phyloP scores from a whole-genome alignment of 1,140 invertebrate genomes.

The Euwallacea similis region DNA sequence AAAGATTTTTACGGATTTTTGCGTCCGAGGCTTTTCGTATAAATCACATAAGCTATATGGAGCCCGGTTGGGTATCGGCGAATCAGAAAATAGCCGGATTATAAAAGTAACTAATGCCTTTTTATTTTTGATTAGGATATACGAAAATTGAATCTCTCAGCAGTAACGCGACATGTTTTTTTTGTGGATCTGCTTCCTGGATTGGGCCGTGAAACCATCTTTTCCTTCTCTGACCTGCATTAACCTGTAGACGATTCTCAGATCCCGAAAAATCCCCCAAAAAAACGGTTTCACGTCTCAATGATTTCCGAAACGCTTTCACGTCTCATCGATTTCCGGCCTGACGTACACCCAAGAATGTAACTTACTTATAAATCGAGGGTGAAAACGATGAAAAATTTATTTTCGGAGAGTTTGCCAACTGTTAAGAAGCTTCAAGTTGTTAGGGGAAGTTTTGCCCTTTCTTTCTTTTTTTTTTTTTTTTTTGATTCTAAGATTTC shows the following conservation, averaged over 20 bases:
- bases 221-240: constrained; percentile 22
- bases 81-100: constrained; percentile 35
- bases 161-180: no score
- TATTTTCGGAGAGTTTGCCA: neutral
- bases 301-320: constrained; percentile 9
- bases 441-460: neutral
- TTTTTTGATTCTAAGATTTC: no score
- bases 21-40: constrained; percentile 32
- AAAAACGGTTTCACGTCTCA: constrained; percentile 19
- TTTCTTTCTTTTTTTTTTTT: no score
- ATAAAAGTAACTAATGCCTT: constrained; percentile 34
- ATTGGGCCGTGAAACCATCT: neutral
- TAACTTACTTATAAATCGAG: constrained; percentile 30
- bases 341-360: constrained; percentile 37
- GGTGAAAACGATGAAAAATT: constrained; percentile 19
- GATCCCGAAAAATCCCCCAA: constrained; percentile 28
- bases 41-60: constrained; percentile 34
- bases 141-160: no score
- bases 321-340: constrained; percentile 34
- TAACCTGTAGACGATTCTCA: constrained; percentile 29
- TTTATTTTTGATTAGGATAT: constrained; percentile 6
- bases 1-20: constrained; percentile 38
- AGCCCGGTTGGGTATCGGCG: constrained; percentile 24
- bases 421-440: constrained; percentile 1
- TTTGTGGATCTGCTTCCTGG: no score